These are phyloP conservation scores for Ellobius talpinus DNA, from an alignment of 2,113 vertebrate species.

Conservation along the genomic window DNA sequence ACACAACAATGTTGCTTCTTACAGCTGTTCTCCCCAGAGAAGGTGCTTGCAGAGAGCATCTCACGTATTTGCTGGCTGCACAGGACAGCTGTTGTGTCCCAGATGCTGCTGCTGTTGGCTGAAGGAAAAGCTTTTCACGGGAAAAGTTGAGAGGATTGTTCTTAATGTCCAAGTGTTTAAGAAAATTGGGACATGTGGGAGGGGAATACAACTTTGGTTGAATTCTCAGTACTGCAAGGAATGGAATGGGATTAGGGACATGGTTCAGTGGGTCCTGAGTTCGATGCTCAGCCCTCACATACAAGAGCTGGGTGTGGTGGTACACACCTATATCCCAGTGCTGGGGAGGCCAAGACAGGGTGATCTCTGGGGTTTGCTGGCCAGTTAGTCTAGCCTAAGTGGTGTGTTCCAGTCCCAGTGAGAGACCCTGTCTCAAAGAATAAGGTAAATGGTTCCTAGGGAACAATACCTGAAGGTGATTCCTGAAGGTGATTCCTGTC, in stretches of 20 bases:
- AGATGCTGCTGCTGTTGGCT: background rate
- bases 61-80: background rate
- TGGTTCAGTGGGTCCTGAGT: background rate
- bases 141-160: background rate
- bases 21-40: slow-evolving; percentile 73
- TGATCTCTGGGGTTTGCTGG: background rate
- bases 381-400: background rate
- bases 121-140: slow-evolving; percentile 46
- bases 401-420: background rate
- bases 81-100: background rate
- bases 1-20: background rate
- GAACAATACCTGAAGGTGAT: too few species aligned
- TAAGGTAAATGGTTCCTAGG: background rate
- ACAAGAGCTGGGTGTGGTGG: background rate
- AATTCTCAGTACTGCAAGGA: background rate
- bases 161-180: background rate
- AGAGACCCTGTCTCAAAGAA: background rate
- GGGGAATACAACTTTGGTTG: background rate
- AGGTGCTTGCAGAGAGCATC: background rate
- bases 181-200: background rate
- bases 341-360: too few species aligned
- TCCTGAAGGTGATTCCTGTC: too few species aligned
- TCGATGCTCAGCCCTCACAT: background rate
- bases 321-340: background rate
- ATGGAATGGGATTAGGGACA: too few species aligned